Conservation (phyloP, 2,113 vertebrate genomes). For the Thamnophis sirtalis region DNA sequence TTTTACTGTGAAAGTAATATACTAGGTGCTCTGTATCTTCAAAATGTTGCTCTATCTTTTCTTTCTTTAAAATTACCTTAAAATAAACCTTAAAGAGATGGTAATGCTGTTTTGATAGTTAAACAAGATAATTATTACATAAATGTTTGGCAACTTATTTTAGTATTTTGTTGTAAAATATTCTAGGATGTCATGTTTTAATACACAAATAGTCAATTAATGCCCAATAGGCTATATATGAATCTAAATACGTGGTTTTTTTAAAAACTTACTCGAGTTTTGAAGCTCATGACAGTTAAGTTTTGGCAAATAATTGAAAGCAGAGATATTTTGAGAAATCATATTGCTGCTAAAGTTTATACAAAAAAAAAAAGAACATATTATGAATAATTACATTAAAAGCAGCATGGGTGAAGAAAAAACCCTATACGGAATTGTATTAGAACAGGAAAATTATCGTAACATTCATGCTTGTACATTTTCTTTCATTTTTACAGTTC, state of each 20-base stretch:
- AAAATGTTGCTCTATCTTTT: background rate
- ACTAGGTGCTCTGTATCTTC: background rate
- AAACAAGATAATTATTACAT: slow-evolving; percentile 1
- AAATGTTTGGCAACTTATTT: background rate
- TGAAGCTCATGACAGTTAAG: background rate
- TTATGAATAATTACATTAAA: background rate
- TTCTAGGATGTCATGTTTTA: background rate
- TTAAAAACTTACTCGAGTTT: background rate
- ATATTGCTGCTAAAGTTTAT: background rate
- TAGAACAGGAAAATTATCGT: background rate
- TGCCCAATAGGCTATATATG: background rate
- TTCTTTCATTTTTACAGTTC: background rate
- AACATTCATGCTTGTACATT: background rate
- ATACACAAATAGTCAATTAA: background rate
- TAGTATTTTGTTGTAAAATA: background rate
- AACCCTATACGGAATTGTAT: background rate
- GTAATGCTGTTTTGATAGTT: slow-evolving; percentile 45
- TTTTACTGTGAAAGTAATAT: slow-evolving; percentile 1
- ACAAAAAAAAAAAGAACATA: background rate
- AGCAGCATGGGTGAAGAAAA: background rate
- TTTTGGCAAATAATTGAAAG: background rate
- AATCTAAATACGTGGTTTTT: background rate
- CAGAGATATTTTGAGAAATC: background rate
- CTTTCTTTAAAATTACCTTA: background rate
- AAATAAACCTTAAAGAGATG: slow-evolving; percentile 28